A percentile compares a stretch with the other conserved stretches of the same genome.
phyloP scores from a whole-genome alignment of 35 echinoderm and acorn worm genomes.

The Stichopus chloronotus region DNA sequence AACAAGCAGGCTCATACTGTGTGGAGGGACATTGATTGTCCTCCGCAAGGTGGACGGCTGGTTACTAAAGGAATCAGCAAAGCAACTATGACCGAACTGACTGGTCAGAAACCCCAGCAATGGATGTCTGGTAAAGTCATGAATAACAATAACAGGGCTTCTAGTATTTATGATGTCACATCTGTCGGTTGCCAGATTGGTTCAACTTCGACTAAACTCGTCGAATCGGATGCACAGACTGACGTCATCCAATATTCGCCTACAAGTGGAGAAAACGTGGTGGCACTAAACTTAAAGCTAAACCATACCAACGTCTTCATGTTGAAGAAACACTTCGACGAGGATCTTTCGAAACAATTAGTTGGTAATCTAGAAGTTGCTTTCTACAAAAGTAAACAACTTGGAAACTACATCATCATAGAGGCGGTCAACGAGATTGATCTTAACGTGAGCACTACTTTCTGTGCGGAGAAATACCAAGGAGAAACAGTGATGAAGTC shows the following conservation, averaged over 20 bases:
- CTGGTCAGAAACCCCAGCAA: neutral
- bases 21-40: neutral
- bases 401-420: slow-evolving; percentile 1
- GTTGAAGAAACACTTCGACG: slow-evolving; percentile 6
- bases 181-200: neutral
- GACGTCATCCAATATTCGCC: too few relatives aligned
- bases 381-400: too few relatives aligned
- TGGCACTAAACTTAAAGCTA: neutral
- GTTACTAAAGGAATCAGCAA: neutral
- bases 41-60: neutral
- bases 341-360: neutral
- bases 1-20: neutral
- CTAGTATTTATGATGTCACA: neutral
- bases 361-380: neutral
- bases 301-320: neutral
- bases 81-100: neutral
- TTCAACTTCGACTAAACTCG: neutral
- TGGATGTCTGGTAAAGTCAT: neutral
- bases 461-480: too few relatives aligned
- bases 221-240: neutral
- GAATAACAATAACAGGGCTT: neutral
- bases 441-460: too few relatives aligned
- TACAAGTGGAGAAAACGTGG: neutral
- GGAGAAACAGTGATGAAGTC: too few relatives aligned
- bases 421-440: neutral